Base-by-base conservation (phyloP, 2,888 invertebrate genomes). In the Cremastobaeus sp. region DNA sequence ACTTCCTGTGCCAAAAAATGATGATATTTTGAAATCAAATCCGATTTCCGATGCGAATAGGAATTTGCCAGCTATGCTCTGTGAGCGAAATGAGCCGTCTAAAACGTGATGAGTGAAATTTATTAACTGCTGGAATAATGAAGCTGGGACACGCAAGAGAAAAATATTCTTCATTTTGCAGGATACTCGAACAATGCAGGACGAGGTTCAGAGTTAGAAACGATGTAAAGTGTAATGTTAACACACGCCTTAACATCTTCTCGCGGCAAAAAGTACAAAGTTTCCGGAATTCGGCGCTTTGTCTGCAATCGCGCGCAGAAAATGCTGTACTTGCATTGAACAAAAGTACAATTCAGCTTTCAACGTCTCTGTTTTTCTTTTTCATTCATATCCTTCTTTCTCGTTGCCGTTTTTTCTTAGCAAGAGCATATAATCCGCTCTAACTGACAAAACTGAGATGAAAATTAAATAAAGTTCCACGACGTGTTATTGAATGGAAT, bases 401-500 rank as follows among this genome's bases (percentile, higher is more conserved):
- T 39, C 41, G 15, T 35, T 39, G 34, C 21, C 8, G 9, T 48
- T 32, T 47, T 32, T 47, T n/a, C 18, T 21, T 21, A 3, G 15
- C 1, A 6, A 25, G 11, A 9, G n/a, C 25, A 41, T 39, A 30
- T 35, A 62, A 62, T 62, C 20, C 35, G n/a, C 9, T 8, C 15
- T 43, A 57, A 64, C 55, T 64, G 70, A 57, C 50, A 45, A 64
- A 57, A 71, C 50, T 30, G 39, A 52, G 52, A 45, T 47, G 52
- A 43, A 71, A 71, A 71, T 64, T 39, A 64, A 50, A 62, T 62
- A 18, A 64, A 55, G 64, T 52, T 37, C 14, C 59, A 25, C 35
- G 37, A 54, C 20, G 59, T 37, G 34, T 64, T 70, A 70, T 71
- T 52, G 57, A 65, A 59, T 59, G 64, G 45, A 71, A 71, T 14